A percentile compares a stretch with the other conserved stretches of the same genome.
Conservation (phyloP, 2,113 vertebrate genomes). For the Axis porcinus region DNA sequence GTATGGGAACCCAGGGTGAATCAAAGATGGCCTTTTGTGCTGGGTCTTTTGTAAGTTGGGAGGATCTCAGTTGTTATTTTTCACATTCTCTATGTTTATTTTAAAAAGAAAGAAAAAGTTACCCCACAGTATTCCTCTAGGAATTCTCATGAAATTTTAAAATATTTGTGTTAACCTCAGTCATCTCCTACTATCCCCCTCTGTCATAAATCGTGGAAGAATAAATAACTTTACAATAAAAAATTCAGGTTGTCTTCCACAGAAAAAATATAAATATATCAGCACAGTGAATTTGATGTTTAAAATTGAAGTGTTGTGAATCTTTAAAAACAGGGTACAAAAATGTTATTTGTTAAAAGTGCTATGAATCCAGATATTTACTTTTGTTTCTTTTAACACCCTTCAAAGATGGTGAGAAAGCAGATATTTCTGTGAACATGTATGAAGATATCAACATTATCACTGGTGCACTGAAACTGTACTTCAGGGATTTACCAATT, state of each 20-base stretch:
- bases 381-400: slow-evolving; percentile 61
- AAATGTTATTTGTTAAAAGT: slow-evolving; percentile 38
- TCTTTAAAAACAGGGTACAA: slow-evolving; percentile 46
- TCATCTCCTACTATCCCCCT: not conserved
- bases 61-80: not conserved
- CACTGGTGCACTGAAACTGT: slow-evolving; percentile 97
- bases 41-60: not conserved
- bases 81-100: not conserved
- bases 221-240: not conserved
- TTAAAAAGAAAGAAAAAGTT: not conserved
- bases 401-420: slow-evolving; percentile 95
- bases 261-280: not conserved
- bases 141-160: not conserved
- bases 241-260: not conserved
- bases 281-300: not conserved
- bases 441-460: slow-evolving; percentile 99
- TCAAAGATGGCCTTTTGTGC: not conserved
- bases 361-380: slow-evolving; percentile 20
- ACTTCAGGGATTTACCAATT: slow-evolving; percentile 99
- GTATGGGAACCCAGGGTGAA: not conserved
- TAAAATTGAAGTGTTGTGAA: not conserved
- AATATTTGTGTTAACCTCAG: not conserved
- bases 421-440: slow-evolving; percentile 95
- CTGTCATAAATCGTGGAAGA: not conserved
- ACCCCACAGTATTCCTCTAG: not conserved